phyloP scores from a whole-genome alignment of 2,113 vertebrate genomes.

The Cairina moschata region DNA sequence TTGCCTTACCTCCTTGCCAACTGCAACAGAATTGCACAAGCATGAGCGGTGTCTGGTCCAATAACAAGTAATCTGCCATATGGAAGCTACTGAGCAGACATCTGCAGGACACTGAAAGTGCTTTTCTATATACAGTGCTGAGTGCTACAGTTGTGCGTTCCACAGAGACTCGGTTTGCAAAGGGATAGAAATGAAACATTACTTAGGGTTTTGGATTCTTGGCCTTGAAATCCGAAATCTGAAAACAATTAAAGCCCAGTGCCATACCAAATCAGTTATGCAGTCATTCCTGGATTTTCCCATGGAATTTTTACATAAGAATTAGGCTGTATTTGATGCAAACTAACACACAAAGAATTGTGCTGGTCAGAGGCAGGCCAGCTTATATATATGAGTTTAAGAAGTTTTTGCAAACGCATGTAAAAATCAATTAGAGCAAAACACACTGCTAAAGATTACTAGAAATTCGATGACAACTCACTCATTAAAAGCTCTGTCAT shows the following conservation, averaged over 20 bases:
- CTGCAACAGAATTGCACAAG: slow-evolving; percentile 66
- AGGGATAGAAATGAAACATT: slow-evolving; percentile 57
- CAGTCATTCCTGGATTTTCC: slow-evolving; percentile 75
- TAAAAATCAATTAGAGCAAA: slow-evolving; percentile 16
- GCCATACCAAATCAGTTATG: slow-evolving; percentile 76
- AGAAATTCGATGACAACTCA: not conserved
- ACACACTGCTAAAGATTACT: not conserved
- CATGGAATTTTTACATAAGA: slow-evolving; percentile 77
- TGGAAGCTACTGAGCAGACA: slow-evolving; percentile 74
- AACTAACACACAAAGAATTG: slow-evolving; percentile 45
- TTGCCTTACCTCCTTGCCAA: slow-evolving; percentile 48
- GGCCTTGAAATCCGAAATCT: slow-evolving; percentile 67
- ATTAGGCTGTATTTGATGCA: slow-evolving; percentile 37
- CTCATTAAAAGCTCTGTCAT: not conserved
- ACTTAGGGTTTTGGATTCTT: slow-evolving; percentile 70
- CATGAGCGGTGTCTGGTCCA: slow-evolving; percentile 58
- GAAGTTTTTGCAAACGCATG: slow-evolving; percentile 1
- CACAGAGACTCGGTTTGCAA: slow-evolving; percentile 44
- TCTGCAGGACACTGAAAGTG: slow-evolving; percentile 72
- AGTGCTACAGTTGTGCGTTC: slow-evolving; percentile 65
- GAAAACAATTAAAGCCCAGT: slow-evolving; percentile 76
- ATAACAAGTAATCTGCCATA: slow-evolving; percentile 72
- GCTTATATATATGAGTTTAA: not conserved
- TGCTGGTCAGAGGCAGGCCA: slow-evolving; percentile 27
- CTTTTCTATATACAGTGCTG: slow-evolving; percentile 41